Evolutionary conservation across 2,797 vertebrate species (phyloP), one percentile per base, ranked within the genome.

Genomic region (Synanceia verrucosa): DNA sequence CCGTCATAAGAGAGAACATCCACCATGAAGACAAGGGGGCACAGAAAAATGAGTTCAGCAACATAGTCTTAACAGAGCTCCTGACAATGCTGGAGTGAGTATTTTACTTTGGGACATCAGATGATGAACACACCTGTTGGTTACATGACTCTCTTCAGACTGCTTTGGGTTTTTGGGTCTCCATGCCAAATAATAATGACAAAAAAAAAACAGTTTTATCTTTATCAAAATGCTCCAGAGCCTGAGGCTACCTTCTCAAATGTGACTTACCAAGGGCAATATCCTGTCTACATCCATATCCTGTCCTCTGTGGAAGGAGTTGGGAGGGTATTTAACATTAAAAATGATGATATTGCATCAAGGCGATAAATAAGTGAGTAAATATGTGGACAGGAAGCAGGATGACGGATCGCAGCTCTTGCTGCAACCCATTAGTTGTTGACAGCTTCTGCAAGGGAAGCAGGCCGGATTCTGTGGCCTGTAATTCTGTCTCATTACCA

Each of bases 401-500:
- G 90, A 91, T 93, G 91, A 95, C 85, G 79, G 91, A 94, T 93
- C 75, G 84, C 73, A 50, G 86, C 92, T 89, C 91, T 92, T 71
- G 81, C 83, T 83, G 85, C 79, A 90, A 86, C 58, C 92, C 94
- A 95, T 95, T 94, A 95, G 90, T 83, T 92, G 92, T 88, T 95
- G 94, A 94, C 94, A 95, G 93, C 84, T 89, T 72, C 81, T 87
- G 86, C 89, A 83, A 90, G 90, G 90, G 92, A 94, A 79, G 91
- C 88, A 85, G 87, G 91, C 88, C 83, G 82, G 90, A 93, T 87
- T 91, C 86, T 86, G 88, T 88, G 91, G 93, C 89, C 90, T 90
- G 92, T 94, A 94, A 95, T 97, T 96, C 94, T 90, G 92, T 91
- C 95, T 97, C 94, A 94, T 97, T 97, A 96, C 88, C 89, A 89